phyloP scores from a whole-genome alignment of 2,113 vertebrate genomes.

The Muscicapa adusta region DNA sequence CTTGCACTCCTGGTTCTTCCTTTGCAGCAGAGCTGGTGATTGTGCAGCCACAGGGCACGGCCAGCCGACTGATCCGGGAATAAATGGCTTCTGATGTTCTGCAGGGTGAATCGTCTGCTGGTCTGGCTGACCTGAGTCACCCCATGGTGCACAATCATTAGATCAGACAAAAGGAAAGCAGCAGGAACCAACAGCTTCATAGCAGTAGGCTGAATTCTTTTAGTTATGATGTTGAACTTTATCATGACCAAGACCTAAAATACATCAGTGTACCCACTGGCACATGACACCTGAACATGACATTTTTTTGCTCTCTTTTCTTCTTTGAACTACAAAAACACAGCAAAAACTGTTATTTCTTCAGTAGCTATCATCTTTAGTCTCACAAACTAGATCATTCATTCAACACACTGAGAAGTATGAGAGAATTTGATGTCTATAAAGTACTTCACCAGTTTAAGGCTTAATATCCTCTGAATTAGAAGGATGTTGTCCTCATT shows the following conservation, averaged over 20 bases:
- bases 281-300: neutral
- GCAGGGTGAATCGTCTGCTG: neutral
- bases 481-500: neutral
- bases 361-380: neutral
- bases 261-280: neutral
- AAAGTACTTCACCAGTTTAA: neutral
- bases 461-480: neutral
- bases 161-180: constrained; percentile 6
- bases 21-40: neutral
- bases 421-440: neutral
- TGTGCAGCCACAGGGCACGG: neutral
- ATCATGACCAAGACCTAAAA: neutral
- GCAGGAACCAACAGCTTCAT: neutral
- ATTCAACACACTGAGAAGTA: neutral
- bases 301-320: neutral
- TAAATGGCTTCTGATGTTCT: constrained; percentile 4
- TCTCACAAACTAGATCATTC: neutral
- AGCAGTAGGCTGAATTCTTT: neutral
- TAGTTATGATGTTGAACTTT: neutral
- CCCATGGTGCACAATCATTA: neutral
- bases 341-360: neutral
- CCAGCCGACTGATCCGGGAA: neutral
- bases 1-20: neutral
- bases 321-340: neutral
- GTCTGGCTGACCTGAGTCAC: neutral